A percentile compares a stretch with the other conserved stretches of the same genome.
Evolutionary conservation across 2,113 vertebrate species (phyloP).

Genomic region (Neolamprologus kungweensis): DNA sequence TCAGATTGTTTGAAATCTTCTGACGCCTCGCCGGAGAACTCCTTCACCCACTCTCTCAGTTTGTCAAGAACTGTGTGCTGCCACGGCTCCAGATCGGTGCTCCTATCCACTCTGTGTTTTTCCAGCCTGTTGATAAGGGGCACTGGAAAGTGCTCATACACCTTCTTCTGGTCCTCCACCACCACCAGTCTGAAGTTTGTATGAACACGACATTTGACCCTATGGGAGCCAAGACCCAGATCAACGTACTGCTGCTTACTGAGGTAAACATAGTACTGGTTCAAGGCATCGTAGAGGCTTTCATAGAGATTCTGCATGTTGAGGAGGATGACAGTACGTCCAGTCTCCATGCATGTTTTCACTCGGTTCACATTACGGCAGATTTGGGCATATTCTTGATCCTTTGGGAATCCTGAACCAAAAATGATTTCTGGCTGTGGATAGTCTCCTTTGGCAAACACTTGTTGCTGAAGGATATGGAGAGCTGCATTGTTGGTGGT

Average conservation of each 20-base stretch:
- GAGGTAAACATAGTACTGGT: constrained; percentile 75
- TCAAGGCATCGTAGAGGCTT: constrained; percentile 76
- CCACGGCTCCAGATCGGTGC: constrained; percentile 63
- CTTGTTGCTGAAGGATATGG: constrained; percentile 66
- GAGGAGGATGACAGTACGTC: constrained; percentile 72
- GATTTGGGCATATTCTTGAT: constrained; percentile 75
- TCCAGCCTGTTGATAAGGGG: constrained; percentile 77
- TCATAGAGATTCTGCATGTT: constrained; percentile 79
- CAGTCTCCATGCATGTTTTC: constrained; percentile 78
- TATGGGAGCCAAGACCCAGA: constrained; percentile 75
- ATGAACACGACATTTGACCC: constrained; percentile 75
- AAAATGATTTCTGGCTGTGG: constrained; percentile 71
- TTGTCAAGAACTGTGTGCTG: constrained; percentile 57
- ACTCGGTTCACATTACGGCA: constrained; percentile 74
- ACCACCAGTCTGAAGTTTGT: constrained; percentile 70
- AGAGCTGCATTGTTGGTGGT: constrained; percentile 76
- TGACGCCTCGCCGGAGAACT: constrained; percentile 23
- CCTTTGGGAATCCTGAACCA: constrained; percentile 78
- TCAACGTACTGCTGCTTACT: constrained; percentile 74
- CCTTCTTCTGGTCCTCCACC: constrained; percentile 74
- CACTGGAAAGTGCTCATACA: constrained; percentile 72
- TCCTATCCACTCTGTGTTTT: constrained; percentile 74
- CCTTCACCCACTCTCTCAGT: constrained; percentile 60
- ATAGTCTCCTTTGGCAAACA: constrained; percentile 53
- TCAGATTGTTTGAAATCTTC: constrained; percentile 57